A percentile compares a stretch with the other conserved stretches of the same genome.
These are phyloP conservation scores for Paraplagusia blochii DNA, from an alignment of 2,113 vertebrate genomes.

Conservation along the genomic window DNA sequence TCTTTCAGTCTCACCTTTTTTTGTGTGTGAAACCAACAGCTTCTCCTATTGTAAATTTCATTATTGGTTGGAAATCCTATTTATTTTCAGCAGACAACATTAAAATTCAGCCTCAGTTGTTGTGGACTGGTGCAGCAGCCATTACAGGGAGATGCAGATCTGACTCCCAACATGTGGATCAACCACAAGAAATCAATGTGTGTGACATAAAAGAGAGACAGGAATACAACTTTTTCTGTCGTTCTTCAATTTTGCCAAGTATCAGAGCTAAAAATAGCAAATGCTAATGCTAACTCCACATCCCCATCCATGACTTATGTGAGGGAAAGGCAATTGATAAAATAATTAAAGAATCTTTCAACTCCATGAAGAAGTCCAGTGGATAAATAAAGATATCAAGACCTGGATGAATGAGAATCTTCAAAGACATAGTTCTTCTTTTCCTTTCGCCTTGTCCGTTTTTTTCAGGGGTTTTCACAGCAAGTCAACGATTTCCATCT, in stretches of 20 bases:
- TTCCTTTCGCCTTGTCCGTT: no score
- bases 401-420: no score
- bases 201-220: no score
- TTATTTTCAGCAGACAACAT: neutral
- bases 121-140: neutral
- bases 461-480: no score
- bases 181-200: neutral
- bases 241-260: neutral
- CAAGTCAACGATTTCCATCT: no score
- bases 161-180: neutral
- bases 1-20: neutral
- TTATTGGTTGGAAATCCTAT: neutral
- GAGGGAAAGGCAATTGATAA: no score
- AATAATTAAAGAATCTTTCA: no score
- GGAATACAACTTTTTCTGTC: neutral
- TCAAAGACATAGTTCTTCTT: no score
- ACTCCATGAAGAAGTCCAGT: no score
- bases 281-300: no score
- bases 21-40: neutral
- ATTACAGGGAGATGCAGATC: neutral
- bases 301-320: no score
- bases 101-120: neutral
- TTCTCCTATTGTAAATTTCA: neutral
- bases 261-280: neutral
- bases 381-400: no score